Percentiles rank a stretch among this genome's conserved stretches.
These are phyloP conservation scores for Autographa gamma DNA, from an alignment of 2,888 invertebrate genomes.

Conservation along the genomic window DNA sequence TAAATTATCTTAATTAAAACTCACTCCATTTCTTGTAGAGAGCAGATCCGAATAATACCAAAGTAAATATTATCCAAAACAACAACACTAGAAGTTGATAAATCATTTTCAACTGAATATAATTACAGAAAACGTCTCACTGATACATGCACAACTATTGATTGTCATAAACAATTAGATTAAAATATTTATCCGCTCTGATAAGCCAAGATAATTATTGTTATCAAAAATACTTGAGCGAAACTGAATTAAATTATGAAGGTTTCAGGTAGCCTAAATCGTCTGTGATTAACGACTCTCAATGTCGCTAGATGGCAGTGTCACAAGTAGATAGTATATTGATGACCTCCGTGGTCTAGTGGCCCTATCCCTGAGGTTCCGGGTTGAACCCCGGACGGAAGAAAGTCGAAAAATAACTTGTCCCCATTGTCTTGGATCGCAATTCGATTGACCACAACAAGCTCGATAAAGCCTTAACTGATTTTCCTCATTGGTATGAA, in stretches of 20 bases:
- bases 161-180: neutral
- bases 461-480: no score
- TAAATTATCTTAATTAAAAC: conserved; percentile 14
- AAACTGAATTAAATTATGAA: neutral
- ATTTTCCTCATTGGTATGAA: no score
- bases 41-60: conserved; percentile 19
- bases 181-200: neutral
- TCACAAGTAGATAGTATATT: no score
- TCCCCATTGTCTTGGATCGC: no score
- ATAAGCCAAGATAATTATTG: neutral
- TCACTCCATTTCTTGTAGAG: conserved; percentile 35
- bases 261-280: neutral
- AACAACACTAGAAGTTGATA: conserved; percentile 37
- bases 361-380: no score
- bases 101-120: conserved; percentile 19
- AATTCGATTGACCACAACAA: no score
- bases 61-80: conserved; percentile 44
- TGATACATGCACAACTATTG: neutral
- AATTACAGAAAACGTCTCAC: conserved; percentile 11
- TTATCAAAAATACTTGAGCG: neutral
- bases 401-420: no score
- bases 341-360: no score
- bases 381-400: no score
- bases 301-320: no score
- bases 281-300: neutral